A percentile compares a stretch with the other conserved stretches of the same genome.
Evolutionary conservation across 2,888 invertebrate species (phyloP).

Genomic region (Steinernema hermaphroditum): DNA sequence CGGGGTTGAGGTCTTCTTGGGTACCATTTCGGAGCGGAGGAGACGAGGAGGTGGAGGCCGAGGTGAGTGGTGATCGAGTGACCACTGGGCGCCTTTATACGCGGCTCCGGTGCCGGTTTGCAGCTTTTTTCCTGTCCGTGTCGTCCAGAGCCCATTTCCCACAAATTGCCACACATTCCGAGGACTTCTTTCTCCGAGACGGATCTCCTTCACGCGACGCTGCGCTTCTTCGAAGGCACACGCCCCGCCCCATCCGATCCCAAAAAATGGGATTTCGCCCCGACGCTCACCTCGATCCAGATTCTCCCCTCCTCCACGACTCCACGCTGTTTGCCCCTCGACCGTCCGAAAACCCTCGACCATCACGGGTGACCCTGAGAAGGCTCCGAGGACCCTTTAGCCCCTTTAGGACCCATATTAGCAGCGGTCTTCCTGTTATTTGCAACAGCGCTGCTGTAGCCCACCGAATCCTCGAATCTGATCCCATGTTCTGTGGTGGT

Average conservation of each 20-base stretch:
- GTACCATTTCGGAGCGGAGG: not conserved
- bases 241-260: not conserved
- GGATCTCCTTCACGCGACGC: conserved; percentile 24
- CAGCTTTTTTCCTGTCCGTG: not conserved
- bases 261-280: conserved; percentile 10
- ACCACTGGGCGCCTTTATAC: conserved; percentile 3
- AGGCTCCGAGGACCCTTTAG: too few relatives aligned
- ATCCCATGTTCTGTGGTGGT: too few relatives aligned
- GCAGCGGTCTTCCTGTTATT: too few relatives aligned
- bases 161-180: conserved; percentile 21
- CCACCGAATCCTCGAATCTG: too few relatives aligned
- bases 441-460: too few relatives aligned
- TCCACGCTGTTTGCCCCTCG: too few relatives aligned
- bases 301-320: too few relatives aligned
- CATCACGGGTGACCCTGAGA: too few relatives aligned
- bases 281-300: not conserved
- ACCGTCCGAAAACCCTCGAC: too few relatives aligned
- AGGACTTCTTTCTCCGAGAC: conserved; percentile 14
- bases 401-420: too few relatives aligned
- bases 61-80: not conserved
- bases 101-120: not conserved
- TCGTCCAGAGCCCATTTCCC: conserved; percentile 18
- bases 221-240: conserved; percentile 5
- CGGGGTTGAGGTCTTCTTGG: not conserved
- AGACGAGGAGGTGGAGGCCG: not conserved